phyloP scores from a whole-genome alignment of 2,113 vertebrate species.

The Plecotus auritus region DNA sequence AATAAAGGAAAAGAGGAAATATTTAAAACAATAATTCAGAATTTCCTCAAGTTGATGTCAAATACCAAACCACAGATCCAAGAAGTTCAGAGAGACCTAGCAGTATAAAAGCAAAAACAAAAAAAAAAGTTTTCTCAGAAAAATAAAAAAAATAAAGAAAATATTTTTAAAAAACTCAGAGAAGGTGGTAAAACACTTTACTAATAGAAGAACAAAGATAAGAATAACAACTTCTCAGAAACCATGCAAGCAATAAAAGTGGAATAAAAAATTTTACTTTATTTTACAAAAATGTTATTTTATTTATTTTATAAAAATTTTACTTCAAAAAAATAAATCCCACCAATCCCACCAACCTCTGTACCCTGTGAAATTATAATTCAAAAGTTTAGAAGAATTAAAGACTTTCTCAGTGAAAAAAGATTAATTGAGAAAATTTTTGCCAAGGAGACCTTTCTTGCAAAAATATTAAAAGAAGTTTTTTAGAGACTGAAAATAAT shows the following conservation, averaged over 20 bases:
- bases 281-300: too few relatives aligned
- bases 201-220: neutral
- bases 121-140: neutral
- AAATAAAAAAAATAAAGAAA: neutral
- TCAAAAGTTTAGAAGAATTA: neutral
- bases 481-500: neutral
- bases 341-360: neutral
- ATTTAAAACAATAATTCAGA: neutral
- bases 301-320: too few relatives aligned
- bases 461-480: neutral
- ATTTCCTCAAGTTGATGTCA: neutral
- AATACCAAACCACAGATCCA: neutral
- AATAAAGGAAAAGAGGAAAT: neutral
- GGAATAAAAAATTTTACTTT: neutral
- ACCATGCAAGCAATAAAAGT: neutral
- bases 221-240: neutral
- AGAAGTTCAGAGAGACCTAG: neutral
- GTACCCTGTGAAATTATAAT: neutral
- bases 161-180: neutral
- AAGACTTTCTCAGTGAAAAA: neutral
- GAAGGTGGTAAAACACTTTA: neutral
- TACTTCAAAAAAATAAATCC: neutral
- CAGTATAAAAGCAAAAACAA: neutral
- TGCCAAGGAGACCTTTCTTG: neutral
- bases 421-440: neutral